These are phyloP conservation scores for Eustalomyia histrio DNA, from an alignment of 2,888 invertebrate species.

Conservation along the genomic window DNA sequence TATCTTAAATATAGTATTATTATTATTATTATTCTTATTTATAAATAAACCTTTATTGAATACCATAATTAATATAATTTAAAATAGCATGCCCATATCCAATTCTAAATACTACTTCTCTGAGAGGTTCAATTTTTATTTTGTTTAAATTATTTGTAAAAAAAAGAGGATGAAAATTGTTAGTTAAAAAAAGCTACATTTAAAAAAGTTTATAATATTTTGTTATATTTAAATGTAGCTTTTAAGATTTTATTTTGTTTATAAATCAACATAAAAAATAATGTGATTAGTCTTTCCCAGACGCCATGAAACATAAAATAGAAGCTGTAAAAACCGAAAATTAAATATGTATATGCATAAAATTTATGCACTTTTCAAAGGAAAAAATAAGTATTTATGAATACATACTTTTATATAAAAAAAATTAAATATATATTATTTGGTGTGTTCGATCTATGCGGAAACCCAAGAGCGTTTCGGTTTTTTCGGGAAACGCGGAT, in stretches of 20 bases:
- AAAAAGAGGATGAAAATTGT: conserved; percentile 11
- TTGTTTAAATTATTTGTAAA: background rate
- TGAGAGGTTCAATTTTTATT: conserved; percentile 8
- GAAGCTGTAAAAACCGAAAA: conserved; percentile 50
- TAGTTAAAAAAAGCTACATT: conserved; percentile 31
- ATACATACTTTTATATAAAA: background rate
- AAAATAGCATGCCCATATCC: conserved; percentile 33
- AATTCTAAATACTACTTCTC: conserved; percentile 24
- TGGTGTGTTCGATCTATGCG: background rate
- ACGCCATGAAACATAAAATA: conserved; percentile 75
- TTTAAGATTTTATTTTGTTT: conserved; percentile 1
- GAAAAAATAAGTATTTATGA: background rate
- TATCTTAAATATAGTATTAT: no score
- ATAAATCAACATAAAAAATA: conserved; percentile 47
- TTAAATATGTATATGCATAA: background rate
- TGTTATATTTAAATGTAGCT: background rate
- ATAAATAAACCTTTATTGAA: conserved; percentile 11
- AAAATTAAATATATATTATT: background rate
- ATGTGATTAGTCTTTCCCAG: conserved; percentile 80
- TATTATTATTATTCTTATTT: background rate
- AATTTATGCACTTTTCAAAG: conserved; percentile 21
- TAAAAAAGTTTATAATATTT: background rate
- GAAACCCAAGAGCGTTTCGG: no score
- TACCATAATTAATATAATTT: conserved; percentile 6
- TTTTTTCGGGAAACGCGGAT: no score